Conservation (phyloP, 2,113 vertebrate genomes). For the Vulpes vulpes region DNA sequence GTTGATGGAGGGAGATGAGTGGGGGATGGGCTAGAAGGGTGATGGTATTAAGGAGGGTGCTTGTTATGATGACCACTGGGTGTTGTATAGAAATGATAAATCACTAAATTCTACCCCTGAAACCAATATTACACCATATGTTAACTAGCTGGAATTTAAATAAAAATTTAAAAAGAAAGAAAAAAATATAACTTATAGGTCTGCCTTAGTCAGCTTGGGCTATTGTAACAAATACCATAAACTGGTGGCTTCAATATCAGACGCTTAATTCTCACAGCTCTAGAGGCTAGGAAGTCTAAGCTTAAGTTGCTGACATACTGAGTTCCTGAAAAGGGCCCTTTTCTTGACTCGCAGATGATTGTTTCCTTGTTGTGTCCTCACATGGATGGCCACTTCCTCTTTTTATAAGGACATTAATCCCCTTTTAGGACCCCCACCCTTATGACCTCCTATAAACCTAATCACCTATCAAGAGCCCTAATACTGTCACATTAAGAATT, state of each 20-base stretch:
- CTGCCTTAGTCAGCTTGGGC: neutral
- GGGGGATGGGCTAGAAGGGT: neutral
- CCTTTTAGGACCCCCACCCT: too few relatives aligned
- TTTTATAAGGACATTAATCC: neutral
- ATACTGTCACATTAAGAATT: neutral
- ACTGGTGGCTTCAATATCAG: neutral
- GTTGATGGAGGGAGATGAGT: neutral
- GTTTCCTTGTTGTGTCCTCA: neutral
- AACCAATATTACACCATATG: neutral
- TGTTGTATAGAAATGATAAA: neutral
- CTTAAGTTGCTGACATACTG: neutral
- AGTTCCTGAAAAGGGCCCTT: neutral
- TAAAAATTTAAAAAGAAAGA: neutral
- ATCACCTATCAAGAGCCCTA: neutral
- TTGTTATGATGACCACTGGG: neutral
- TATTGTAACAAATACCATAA: neutral
- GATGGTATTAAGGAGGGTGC: neutral
- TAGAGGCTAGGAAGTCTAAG: neutral
- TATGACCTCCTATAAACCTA: neutral
- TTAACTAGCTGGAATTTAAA: neutral
- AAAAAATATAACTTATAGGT: neutral
- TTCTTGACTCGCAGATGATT: neutral
- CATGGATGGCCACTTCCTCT: neutral
- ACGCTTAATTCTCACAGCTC: neutral
- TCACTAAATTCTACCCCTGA: neutral